Base-by-base conservation (phyloP, 2,113 vertebrate genomes). In the Corydoras sp. region DNA sequence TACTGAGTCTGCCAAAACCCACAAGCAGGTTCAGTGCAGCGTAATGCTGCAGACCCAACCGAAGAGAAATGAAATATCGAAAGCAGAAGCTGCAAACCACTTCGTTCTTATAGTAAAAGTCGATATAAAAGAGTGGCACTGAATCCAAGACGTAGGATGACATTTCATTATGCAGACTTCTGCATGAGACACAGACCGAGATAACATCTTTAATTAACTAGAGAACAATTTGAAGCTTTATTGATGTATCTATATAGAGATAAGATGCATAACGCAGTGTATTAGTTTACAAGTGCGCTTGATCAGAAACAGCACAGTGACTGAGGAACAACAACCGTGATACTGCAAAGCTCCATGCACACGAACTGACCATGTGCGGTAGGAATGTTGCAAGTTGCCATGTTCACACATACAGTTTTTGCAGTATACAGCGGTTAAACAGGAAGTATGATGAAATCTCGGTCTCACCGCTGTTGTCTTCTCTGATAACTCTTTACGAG, bases 191-290 rank as follows among this genome's bases (percentile, higher is more conserved):
- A 58, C 48, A 66, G 55, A 10, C 24, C 10, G 2, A 32, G 43
- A 15, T 64, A 54, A 63, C 56, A 62, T 31, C 62, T 72, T 72
- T 59, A 58, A 72, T 73, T 73, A 32, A 54, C 55, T 51, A 35
- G 18, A 59, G 51, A 65, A 65, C 49, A 35, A 31, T 18, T 43
- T 15, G n/a, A 32, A 14, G 18, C 56, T 24, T 10, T 14, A 14
- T 24, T 14, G n/a, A 12, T 58, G 5, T 31, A 7, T 58, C 13
- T 13, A 50, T 12, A n/a, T 15, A 5, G 48, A 64, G 62, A 50
- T 9, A 50, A 65, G 24, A 35, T 29, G 15, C 11, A 65, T 54
- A 12, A 65, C 49, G 10, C 18, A 58, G 53, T 43, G 31, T 10
- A 70, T 43, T 43, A 43, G 35, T 43, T 43, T 43, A 4, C 35